phyloP scores from a whole-genome alignment of 1,140 invertebrate species.

The Melanaphis sacchari region DNA sequence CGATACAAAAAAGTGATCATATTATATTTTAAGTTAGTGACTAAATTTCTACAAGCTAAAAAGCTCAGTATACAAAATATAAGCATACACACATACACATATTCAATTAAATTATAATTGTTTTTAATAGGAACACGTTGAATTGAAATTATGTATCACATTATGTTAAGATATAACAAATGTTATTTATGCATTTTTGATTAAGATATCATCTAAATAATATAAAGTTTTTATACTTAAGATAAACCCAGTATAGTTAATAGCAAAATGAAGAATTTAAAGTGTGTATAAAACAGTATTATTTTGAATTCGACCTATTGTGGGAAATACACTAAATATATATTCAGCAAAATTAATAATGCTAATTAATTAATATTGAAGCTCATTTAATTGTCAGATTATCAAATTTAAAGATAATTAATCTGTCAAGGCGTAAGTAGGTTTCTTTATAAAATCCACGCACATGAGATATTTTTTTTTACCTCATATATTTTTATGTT shows the following conservation, averaged over 20 bases:
- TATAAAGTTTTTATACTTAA: neutral
- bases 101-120: neutral
- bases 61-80: conserved; percentile 5
- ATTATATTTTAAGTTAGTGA: conserved; percentile 6
- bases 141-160: neutral
- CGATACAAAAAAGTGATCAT: neutral
- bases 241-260: neutral
- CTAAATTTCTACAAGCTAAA: conserved; percentile 25
- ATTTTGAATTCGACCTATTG: neutral
- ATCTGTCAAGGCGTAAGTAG: neutral
- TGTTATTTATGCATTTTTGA: neutral
- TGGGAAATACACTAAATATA: neutral
- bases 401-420: neutral
- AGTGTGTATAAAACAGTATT: neutral
- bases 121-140: conserved; percentile 30
- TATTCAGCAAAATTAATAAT: neutral
- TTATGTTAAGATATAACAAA: neutral
- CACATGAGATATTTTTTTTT: neutral
- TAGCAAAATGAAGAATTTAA: neutral
- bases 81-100: neutral
- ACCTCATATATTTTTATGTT: neutral
- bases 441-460: neutral
- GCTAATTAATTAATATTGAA: neutral
- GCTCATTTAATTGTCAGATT: neutral
- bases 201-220: neutral